phyloP scores from a whole-genome alignment of 2,888 invertebrate genomes.

The Nomada flava region DNA sequence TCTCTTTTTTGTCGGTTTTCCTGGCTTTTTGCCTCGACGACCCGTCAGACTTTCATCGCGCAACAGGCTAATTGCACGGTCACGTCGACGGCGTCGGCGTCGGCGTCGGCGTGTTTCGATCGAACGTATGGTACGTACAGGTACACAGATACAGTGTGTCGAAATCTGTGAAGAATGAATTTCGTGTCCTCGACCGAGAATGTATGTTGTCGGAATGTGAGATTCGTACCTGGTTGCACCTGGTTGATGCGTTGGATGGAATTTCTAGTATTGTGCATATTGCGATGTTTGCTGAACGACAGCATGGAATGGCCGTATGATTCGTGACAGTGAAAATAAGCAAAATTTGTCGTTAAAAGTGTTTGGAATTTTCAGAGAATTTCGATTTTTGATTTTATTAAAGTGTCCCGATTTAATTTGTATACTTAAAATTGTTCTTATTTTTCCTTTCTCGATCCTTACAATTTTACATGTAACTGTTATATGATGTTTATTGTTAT shows the following conservation, averaged over 20 bases:
- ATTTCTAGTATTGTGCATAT: neutral
- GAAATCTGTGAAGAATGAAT: constrained; percentile 22
- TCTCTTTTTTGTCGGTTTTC: constrained; percentile 32
- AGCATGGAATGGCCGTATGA: too few species aligned
- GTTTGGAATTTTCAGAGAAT: too few species aligned
- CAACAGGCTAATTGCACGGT: constrained; percentile 12
- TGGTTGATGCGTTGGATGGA: neutral
- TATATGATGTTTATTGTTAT: too few species aligned
- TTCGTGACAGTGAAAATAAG: too few species aligned
- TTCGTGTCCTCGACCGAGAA: constrained; percentile 52
- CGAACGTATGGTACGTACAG: neutral
- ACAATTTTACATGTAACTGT: too few species aligned
- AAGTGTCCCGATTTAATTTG: too few species aligned
- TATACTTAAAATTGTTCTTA: neutral
- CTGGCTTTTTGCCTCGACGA: neutral
- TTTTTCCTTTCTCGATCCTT: too few species aligned
- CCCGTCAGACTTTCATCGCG: neutral
- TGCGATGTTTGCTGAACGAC: too few species aligned
- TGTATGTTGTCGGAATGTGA: constrained; percentile 6
- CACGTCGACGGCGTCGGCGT: neutral
- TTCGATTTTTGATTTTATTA: too few species aligned
- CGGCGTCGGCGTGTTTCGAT: neutral
- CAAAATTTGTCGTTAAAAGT: too few species aligned
- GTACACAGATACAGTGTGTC: neutral
- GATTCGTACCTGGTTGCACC: too few species aligned